A percentile compares a stretch with the other conserved stretches of the same genome.
Evolutionary conservation across 2,113 vertebrate genomes (phyloP).

Genomic region (Electrona antarctica): DNA sequence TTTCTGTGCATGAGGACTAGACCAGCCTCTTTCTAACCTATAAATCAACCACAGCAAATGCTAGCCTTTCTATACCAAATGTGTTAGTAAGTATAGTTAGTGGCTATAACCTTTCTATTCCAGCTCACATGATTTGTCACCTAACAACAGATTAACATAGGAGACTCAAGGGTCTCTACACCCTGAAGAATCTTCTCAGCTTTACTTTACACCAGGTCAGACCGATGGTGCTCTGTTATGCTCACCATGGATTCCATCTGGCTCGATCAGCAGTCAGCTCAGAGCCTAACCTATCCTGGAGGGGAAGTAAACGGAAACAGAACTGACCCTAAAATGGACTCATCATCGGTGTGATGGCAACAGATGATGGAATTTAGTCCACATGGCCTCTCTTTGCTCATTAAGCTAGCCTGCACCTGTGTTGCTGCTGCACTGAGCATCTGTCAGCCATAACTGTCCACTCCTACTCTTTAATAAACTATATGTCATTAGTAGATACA

Average conservation of each 20-base stretch:
- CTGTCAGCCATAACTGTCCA: constrained; percentile 54
- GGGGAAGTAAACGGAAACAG: constrained; percentile 50
- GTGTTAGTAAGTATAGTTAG: too few relatives aligned
- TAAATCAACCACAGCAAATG: too few relatives aligned
- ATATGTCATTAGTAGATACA: constrained; percentile 30
- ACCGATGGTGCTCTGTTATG: constrained; percentile 11
- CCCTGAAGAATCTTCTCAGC: too few relatives aligned
- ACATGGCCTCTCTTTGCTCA: constrained; percentile 69
- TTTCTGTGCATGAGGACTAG: too few relatives aligned
- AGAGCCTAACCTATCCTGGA: constrained; percentile 49
- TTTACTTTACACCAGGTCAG: constrained; percentile 33
- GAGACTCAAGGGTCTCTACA: not conserved
- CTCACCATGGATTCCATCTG: constrained; percentile 50
- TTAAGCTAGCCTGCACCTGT: constrained; percentile 75
- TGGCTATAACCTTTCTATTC: too few relatives aligned
- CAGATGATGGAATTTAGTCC: constrained; percentile 78
- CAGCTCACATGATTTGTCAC: too few relatives aligned
- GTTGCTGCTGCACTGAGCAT: constrained; percentile 73
- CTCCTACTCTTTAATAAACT: constrained; percentile 26
- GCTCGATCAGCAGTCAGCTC: constrained; percentile 19
- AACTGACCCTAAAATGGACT: constrained; percentile 74
- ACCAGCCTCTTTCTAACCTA: too few relatives aligned
- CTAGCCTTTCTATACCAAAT: too few relatives aligned
- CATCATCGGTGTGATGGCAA: constrained; percentile 74
- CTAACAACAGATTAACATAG: too few relatives aligned